Conservation (phyloP, 2,797 vertebrate species). For the Naso thynnoides region DNA sequence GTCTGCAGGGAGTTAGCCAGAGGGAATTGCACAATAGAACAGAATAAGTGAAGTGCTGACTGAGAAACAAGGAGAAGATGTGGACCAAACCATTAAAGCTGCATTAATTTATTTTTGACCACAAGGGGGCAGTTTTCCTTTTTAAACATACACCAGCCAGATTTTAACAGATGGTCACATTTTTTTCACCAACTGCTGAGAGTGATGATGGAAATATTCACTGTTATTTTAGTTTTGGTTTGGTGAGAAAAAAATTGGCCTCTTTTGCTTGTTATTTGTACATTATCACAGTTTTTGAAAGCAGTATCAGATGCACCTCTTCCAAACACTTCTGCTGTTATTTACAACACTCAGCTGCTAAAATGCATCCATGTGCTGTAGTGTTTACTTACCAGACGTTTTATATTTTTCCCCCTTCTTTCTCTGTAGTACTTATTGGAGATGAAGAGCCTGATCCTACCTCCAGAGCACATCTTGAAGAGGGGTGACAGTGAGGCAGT, state of each 20-base stretch:
- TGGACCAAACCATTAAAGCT: conserved; percentile 48
- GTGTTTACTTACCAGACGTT: conserved; percentile 4
- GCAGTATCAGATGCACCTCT: neutral
- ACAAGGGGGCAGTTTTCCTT: neutral
- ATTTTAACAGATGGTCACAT: neutral
- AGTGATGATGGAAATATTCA: neutral
- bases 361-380: neutral
- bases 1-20: conserved; percentile 49
- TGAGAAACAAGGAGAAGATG: conserved; percentile 33
- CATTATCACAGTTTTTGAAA: neutral
- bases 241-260: neutral
- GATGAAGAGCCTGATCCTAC: conserved; percentile 99
- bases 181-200: neutral
- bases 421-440: conserved; percentile 94
- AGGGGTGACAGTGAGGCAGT: conserved; percentile 98
- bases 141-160: neutral
- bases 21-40: conserved; percentile 68
- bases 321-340: neutral
- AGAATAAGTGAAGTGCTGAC: conserved; percentile 50
- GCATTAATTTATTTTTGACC: conserved; percentile 6
- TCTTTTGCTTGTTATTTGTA: neutral
- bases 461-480: conserved; percentile 98
- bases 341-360: neutral
- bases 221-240: neutral
- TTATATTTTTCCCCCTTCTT: conserved; percentile 16